Base-by-base conservation (phyloP, 2,113 vertebrate species). In the Hystrix brachyura region DNA sequence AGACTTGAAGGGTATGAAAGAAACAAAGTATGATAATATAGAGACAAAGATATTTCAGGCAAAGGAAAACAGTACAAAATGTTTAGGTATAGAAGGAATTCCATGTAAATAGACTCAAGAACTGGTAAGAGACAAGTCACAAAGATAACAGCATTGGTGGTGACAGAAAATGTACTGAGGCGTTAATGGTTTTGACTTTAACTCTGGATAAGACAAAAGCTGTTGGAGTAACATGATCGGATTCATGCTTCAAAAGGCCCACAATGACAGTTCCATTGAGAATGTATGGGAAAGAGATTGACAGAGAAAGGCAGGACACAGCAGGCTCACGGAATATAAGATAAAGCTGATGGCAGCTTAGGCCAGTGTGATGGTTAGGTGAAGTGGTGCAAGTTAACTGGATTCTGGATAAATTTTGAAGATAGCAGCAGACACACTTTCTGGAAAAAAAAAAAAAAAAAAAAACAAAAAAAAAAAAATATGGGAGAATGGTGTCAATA, bases 171-270 rank as follows among this genome's bases (percentile, higher is more conserved):
- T 71, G 7, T 48, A 27, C n/a, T 78, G 57, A 87, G 48, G 18
- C 25, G 59, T 34, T 92, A 18, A 84, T 51, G 19, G 60, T 62
- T 72, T 59, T 91, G 46, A 88, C 76, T 92, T 84, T 55, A 25
- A 55, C 34, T 96, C 65, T 69, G 62, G 51, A 87, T 82, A 82
- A 96, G 14, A 91, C 21, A 43, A 27, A 96, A 96, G 57, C 25
- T 92, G 89, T 3, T 90, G 12, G 38, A 67, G 7, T 93, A 46
- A 83, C 59, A 76, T 25, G 9, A 85, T 7, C 55, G 1, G 53
- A 93, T 60, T 84, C 57, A 95, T 23, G 25, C 32, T 80, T 80
- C 5, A 13, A 85, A 89, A 69, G 14, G 6, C 72, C 51, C n/a
- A 34, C 7, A 88, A 0, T 91, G 51, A 34, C 18, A 87, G 82